These are phyloP conservation scores for Cossypha heuglini DNA, from an alignment of 2,797 vertebrate genomes.

Conservation along the genomic window DNA sequence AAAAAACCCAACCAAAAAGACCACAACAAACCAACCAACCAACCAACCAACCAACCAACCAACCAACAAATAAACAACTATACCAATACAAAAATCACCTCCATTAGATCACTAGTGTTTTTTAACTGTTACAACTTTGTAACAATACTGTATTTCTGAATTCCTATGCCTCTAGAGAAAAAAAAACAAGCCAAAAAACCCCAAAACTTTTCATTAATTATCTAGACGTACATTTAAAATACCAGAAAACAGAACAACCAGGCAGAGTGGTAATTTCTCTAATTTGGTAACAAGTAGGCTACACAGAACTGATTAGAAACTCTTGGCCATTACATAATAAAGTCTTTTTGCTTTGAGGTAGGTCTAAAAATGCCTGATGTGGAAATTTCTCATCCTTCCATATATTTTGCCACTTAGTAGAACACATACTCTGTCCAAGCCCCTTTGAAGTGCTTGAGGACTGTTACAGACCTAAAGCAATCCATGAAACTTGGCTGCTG, in stretches of 20 bases:
- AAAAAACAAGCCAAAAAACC: neutral
- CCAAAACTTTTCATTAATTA: neutral
- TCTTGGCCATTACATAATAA: neutral
- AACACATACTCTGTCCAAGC: neutral
- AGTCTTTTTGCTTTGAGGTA: neutral
- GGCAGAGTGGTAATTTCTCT: neutral
- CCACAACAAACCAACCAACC: accelerated
- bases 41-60: accelerated
- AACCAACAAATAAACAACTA: neutral
- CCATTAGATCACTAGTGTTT: neutral
- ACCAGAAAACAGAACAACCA: neutral
- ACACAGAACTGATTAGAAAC: neutral
- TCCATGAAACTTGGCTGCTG: neutral
- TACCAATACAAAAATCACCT: accelerated
- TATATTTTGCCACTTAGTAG: accelerated
- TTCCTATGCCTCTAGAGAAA: neutral
- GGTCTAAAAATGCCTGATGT: neutral
- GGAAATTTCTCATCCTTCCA: neutral
- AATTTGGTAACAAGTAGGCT: neutral
- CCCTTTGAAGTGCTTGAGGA: neutral
- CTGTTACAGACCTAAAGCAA: neutral
- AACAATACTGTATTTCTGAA: neutral
- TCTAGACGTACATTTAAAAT: neutral
- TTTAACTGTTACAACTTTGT: neutral
- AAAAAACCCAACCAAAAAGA: too few relatives aligned